Conservation (phyloP, 2,797 vertebrate genomes). For the Tinamus major region DNA sequence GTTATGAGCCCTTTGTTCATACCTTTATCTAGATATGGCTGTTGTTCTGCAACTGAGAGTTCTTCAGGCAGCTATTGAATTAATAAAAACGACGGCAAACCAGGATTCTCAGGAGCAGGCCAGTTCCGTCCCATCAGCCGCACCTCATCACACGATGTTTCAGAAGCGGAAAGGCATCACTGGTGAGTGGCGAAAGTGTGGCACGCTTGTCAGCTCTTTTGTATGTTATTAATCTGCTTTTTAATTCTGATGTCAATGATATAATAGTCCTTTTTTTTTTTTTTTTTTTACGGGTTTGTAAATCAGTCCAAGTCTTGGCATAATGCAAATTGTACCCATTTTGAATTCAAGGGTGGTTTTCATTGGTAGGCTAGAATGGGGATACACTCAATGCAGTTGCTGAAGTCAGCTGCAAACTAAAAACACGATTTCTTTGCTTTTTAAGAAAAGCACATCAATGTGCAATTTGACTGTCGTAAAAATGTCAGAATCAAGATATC, state of each 20-base stretch:
- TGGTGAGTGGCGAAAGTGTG: slow-evolving; percentile 80
- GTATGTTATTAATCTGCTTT: background rate
- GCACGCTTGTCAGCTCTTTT: background rate
- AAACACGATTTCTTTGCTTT: background rate
- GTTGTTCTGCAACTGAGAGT: slow-evolving; percentile 91
- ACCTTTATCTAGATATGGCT: slow-evolving; percentile 88
- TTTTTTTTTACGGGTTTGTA: background rate
- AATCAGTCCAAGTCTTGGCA: background rate
- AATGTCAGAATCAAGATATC: background rate
- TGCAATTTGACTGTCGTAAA: background rate
- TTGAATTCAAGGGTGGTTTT: background rate
- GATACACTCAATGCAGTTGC: background rate
- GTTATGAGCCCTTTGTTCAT: background rate
- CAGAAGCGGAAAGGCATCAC: slow-evolving; percentile 92
- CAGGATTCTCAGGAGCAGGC: slow-evolving; percentile 86
- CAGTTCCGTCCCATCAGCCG: slow-evolving; percentile 73
- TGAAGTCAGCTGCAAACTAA: background rate
- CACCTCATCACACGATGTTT: slow-evolving; percentile 82
- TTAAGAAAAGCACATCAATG: too few relatives aligned
- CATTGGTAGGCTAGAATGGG: background rate
- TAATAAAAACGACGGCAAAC: slow-evolving; percentile 92
- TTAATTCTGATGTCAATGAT: background rate
- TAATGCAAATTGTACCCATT: background rate
- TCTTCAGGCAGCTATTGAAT: slow-evolving; percentile 93
- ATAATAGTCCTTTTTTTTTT: background rate